Base-by-base conservation (phyloP, 2,797 vertebrate genomes). In the Karalla daura region DNA sequence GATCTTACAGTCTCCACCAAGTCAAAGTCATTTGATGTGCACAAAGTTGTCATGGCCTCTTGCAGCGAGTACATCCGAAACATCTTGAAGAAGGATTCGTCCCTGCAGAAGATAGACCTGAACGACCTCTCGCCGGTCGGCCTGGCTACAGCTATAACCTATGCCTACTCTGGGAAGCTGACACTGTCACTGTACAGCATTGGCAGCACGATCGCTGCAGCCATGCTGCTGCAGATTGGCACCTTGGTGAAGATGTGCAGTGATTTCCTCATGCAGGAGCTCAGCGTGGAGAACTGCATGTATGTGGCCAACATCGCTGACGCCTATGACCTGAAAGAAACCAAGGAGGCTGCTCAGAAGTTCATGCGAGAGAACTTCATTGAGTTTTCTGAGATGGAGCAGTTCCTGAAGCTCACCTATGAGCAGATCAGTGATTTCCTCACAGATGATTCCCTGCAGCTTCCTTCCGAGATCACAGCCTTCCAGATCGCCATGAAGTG, bases 401-500 rank as follows among this genome's bases (percentile, higher is more conserved):
- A 98, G 85, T 99, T 99, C 90, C 88, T 98, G 86, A 99, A 99
- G 91, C 96, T 99, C 66, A 99, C 96, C 13, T 99, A 96, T 68
- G 98, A 99, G 89, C 97, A 98, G 88, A 99, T 99, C 63, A 96
- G 95, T n/a, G 97, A 98, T 86, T 96, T 99, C 78, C 95, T 99
- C 63, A 91, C 94, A 35, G 97, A 99, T 43, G 97, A 99, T 28
- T 95, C 97, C 60, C 90, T 99, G 74, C 97, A 97, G 70, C 92
- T 99, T 79, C 97, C 97, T 59, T 98, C 98, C 67, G 98, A 99
- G 92, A 82, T 99, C 89, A 95, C 96, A 20, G 98, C 97, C 85
- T 99, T 99, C 94, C 98, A 99, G 91, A 97, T 97, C 49, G 96
- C 96, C 69, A 96, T 98, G 92, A 99, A 96, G 85, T 99, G 98